A percentile compares a stretch with the other conserved stretches of the same genome.
Conservation (phyloP, 2,113 vertebrate species). For the Vidua chalybeata region DNA sequence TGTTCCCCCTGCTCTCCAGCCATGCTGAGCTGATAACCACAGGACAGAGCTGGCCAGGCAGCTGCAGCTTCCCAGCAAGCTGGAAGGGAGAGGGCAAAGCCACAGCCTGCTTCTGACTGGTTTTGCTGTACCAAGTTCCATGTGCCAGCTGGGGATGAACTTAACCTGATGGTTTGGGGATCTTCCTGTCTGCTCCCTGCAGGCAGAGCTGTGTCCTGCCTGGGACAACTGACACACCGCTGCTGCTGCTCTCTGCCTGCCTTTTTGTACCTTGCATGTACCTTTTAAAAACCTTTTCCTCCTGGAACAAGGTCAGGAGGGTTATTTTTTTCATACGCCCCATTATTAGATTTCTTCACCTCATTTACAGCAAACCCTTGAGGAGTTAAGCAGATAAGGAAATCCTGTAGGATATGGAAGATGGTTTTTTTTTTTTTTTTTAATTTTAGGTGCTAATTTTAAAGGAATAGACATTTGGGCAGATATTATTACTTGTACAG, state of each 20-base stretch:
- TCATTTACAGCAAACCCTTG: not conserved
- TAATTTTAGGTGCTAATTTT: slow-evolving; percentile 3
- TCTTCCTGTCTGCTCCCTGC: not conserved
- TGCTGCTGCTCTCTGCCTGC: not conserved
- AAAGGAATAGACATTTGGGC: not conserved
- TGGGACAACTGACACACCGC: not conserved
- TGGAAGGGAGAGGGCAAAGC: not conserved
- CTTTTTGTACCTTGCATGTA: not conserved
- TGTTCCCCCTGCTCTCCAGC: not conserved
- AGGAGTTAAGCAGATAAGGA: not conserved
- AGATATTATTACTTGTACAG: not conserved
- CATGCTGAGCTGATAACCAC: fast-evolving
- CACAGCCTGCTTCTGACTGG: not conserved
- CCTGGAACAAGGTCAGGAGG: not conserved
- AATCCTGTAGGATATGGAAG: not conserved
- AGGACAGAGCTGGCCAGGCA: not conserved
- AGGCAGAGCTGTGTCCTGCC: fast-evolving
- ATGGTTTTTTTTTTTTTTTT: not conserved
- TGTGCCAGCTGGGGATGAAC: not conserved
- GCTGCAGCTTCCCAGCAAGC: not conserved
- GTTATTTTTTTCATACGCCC: not conserved
- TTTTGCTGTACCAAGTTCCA: not conserved
- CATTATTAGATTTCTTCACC: not conserved
- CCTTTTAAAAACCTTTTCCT: not conserved
- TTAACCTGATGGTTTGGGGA: not conserved